phyloP scores from a whole-genome alignment of 2,888 invertebrate genomes.

The Holacanthella duospinosa region DNA sequence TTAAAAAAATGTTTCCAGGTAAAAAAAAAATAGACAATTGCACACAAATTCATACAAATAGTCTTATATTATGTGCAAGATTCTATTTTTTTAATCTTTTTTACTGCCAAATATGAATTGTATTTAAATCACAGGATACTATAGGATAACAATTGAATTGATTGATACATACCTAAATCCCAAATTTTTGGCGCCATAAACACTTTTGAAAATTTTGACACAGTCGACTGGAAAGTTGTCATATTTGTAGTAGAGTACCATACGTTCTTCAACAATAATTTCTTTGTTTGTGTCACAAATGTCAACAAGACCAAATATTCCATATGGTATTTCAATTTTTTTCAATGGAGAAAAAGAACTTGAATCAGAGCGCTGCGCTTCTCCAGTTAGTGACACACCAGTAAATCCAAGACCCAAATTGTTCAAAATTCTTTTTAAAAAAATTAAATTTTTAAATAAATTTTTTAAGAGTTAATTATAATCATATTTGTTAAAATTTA shows the following conservation, averaged over 20 bases:
- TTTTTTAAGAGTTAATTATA: no score
- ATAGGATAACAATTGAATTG: no score
- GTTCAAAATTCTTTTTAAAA: constrained; percentile 51
- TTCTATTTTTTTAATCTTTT: no score
- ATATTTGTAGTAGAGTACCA: constrained; percentile 91
- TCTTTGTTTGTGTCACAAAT: constrained; percentile 93
- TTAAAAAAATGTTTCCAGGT: no score
- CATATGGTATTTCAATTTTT: constrained; percentile 66
- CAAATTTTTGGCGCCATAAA: constrained; percentile 71
- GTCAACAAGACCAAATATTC: constrained; percentile 85
- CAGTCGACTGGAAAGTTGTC: constrained; percentile 93
- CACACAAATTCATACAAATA: no score
- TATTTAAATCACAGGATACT: no score
- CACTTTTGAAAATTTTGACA: constrained; percentile 88
- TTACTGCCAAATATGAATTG: no score
- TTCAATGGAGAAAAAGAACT: constrained; percentile 80
- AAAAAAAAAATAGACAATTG: no score
- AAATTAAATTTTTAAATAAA: no score
- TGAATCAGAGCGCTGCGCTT: constrained; percentile 74
- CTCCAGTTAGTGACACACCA: constrained; percentile 81
- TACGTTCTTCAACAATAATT: constrained; percentile 75
- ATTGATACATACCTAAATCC: constrained; percentile 56
- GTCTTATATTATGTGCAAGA: no score
- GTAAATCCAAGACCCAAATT: constrained; percentile 84
- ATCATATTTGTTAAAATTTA: neutral